Evolutionary conservation across 2,888 invertebrate genomes (phyloP).

Genomic region (Spilosoma lubricipeda): DNA sequence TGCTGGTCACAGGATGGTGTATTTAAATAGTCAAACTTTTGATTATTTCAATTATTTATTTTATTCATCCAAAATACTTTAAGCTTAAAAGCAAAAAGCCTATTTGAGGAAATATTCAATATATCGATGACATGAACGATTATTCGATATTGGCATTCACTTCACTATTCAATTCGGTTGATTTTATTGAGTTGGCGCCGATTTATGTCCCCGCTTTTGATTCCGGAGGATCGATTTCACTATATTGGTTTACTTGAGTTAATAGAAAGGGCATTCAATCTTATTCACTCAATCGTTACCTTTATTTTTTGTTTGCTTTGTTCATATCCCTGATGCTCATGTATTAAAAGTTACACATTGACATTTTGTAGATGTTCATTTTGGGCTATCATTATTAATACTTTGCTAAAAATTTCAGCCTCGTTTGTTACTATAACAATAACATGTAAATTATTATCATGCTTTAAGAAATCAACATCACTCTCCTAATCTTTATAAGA

Average conservation of each 20-base stretch:
- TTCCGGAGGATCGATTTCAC: conserved; percentile 12
- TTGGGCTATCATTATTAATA: no score
- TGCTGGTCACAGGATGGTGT: no score
- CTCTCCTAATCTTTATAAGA: no score
- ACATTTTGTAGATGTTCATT: no score
- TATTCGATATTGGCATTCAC: not conserved
- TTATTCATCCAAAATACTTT: not conserved
- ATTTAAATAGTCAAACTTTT: not conserved
- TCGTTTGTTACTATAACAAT: no score
- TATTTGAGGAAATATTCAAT: not conserved
- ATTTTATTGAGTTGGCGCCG: conserved; percentile 9
- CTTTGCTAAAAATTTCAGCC: no score
- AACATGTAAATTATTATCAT: no score
- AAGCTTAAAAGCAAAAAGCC: not conserved
- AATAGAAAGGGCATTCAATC: conserved; percentile 20
- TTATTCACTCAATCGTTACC: not conserved
- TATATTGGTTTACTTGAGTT: conserved; percentile 15
- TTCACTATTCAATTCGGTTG: not conserved
- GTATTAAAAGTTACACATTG: not conserved
- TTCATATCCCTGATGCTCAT: not conserved
- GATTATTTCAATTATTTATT: no score
- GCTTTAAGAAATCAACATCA: no score
- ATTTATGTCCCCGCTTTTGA: conserved; percentile 15
- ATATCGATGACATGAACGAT: not conserved
- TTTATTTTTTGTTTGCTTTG: not conserved